Evolutionary conservation across 2,888 invertebrate species (phyloP).

Genomic region (Orthonevra nobilis): DNA sequence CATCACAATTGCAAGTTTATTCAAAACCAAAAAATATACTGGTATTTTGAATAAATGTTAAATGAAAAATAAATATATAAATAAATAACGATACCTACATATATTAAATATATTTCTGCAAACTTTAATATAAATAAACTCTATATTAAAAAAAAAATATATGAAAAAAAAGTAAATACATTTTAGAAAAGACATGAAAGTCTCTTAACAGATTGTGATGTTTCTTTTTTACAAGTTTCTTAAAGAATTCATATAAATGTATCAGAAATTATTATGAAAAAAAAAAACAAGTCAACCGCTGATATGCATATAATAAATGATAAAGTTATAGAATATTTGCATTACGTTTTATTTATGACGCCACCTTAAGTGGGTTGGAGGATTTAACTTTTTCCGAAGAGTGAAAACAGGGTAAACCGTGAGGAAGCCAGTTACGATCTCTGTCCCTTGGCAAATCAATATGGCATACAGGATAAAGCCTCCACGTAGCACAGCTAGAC

Average conservation of each 20-base stretch:
- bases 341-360: too few relatives aligned
- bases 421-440: too few relatives aligned
- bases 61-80: conserved; percentile 16
- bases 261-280: conserved; percentile 52
- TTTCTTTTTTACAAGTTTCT: conserved; percentile 68
- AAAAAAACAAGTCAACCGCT: conserved; percentile 42
- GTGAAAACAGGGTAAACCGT: too few relatives aligned
- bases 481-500: too few relatives aligned
- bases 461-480: too few relatives aligned
- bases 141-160: conserved; percentile 24
- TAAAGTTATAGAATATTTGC: conserved; percentile 50
- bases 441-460: too few relatives aligned
- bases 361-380: too few relatives aligned
- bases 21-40: conserved; percentile 26
- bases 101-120: conserved; percentile 50
- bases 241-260: conserved; percentile 59
- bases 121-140: conserved; percentile 44
- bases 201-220: conserved; percentile 67
- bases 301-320: conserved; percentile 58
- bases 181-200: conserved; percentile 44
- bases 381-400: too few relatives aligned
- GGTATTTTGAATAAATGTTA: conserved; percentile 12
- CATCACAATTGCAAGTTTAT: conserved; percentile 16
- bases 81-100: conserved; percentile 37
- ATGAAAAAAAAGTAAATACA: conserved; percentile 19